Evolutionary conservation across 2,113 vertebrate genomes (phyloP).

Genomic region (Aptenodytes patagonicus): DNA sequence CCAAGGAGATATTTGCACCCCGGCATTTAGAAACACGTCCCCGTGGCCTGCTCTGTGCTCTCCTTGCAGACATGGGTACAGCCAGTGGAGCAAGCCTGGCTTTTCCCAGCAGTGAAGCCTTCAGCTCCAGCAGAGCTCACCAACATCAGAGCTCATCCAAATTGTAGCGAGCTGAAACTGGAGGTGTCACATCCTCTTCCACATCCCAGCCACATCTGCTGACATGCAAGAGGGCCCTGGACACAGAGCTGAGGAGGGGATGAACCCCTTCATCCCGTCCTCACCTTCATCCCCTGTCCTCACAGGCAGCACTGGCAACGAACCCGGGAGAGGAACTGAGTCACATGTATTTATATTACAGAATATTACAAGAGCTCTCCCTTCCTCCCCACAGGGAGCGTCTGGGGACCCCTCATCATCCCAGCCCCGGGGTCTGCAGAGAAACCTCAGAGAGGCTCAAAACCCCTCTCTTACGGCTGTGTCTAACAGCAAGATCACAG

Average conservation of each 20-base stretch:
- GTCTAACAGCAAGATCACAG: not conserved
- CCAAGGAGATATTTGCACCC: not conserved
- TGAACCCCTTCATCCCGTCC: not conserved
- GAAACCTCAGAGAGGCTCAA: not conserved
- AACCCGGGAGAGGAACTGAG: not conserved
- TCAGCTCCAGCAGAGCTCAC: not conserved
- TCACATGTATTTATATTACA: not conserved
- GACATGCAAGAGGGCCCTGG: not conserved
- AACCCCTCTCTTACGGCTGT: not conserved
- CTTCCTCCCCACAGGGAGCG: not conserved
- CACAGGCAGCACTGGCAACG: not conserved
- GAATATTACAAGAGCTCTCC: not conserved
- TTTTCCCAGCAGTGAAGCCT: not conserved
- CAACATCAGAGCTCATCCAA: not conserved
- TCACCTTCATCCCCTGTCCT: not conserved
- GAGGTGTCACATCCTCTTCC: not conserved
- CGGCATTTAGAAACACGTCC: not conserved
- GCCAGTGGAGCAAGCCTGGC: not conserved
- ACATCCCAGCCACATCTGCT: not conserved
- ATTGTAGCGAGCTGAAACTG: not conserved
- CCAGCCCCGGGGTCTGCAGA: not conserved
- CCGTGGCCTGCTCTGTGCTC: not conserved
- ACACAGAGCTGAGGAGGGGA: not conserved
- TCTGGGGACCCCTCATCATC: not conserved
- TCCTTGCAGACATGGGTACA: not conserved